Base-by-base conservation (phyloP, 1,140 invertebrate species). In the Drosophila yakuba region DNA sequence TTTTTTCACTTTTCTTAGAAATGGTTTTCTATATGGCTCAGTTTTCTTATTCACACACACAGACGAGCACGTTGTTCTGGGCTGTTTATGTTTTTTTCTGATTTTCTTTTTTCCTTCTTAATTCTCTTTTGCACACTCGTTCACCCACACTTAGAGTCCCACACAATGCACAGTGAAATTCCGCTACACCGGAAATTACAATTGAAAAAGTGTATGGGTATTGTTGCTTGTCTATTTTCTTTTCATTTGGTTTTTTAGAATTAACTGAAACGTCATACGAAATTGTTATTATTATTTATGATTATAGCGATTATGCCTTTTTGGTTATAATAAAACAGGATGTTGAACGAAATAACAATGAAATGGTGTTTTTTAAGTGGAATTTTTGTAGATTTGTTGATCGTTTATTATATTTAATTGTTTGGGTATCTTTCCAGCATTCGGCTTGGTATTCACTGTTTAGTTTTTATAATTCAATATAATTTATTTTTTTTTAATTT, bases 171-270 rank as follows among this genome's bases (percentile, higher is more conserved):
- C 79, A 83, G 75, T 63, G 67, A 88, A 83, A 88, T 89, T 84
- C 80, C 80, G 80, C 72, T 79, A 89, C 72, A 88, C 84, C 80
- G 84, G 84, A 88, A 84, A 89, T 88, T 68, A 88, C 84, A 88
- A 88, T 88, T 88, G 84, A 88, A 83, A 76, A 67, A 77, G 80
- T 82, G 80, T 61, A 66, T 64, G 62, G 51, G 54, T 48, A 62
- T 76, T 62, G 64, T 58, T 62, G 64, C 54, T 50, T 60, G 45
- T 75, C 32, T 75, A 54, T 75, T 67, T 67, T 39, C 56, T 56
- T 63, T 72, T 25, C 23, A 17, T 45, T 39, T 38, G 12, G 45
- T 51, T 50, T 55, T 44, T 43, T 51, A 45, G 32, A 35, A 74
- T 71, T 60, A 50, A 75, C 52, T 36, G 43, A 62, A 59, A 50